These are phyloP conservation scores for Hemicentrotus pulcherrimus DNA, from an alignment of 35 echinoderm and acorn worm genomes.

Conservation along the genomic window DNA sequence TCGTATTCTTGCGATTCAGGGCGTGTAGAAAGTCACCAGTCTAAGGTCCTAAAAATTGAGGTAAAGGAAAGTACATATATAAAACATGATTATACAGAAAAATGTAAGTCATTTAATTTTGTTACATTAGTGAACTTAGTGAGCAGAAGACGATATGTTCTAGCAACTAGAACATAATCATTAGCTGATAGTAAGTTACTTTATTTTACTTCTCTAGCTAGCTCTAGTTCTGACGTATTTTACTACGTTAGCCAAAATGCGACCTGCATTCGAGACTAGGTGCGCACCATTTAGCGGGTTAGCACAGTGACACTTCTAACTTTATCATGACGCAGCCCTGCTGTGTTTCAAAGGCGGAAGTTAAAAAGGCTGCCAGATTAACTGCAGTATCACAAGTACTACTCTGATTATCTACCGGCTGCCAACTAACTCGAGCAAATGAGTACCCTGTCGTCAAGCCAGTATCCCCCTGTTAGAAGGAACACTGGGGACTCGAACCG, in stretches of 20 bases:
- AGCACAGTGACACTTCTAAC: not conserved
- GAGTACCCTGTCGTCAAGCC: not conserved
- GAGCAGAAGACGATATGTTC: too few species aligned
- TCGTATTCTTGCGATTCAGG: not conserved
- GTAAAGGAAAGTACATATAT: too few species aligned
- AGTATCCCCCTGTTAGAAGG: not conserved
- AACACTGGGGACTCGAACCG: not conserved
- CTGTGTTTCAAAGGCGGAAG: not conserved
- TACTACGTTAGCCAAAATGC: too few species aligned
- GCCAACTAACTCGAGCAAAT: not conserved
- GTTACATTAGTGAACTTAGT: too few species aligned
- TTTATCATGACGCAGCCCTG: not conserved
- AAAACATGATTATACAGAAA: too few species aligned
- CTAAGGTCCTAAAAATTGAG: too few species aligned
- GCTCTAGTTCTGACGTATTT: not conserved
- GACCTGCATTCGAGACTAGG: too few species aligned
- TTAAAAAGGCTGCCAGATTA: not conserved
- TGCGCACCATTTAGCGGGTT: not conserved
- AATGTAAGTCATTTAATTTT: too few species aligned
- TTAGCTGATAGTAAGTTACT: too few species aligned
- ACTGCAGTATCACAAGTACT: not conserved
- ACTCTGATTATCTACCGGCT: not conserved
- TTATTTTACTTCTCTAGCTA: too few species aligned
- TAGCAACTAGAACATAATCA: too few species aligned
- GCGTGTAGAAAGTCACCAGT: too few species aligned